These are phyloP conservation scores for Apodemia mormo DNA, from an alignment of 2,888 invertebrate species.

Conservation along the genomic window DNA sequence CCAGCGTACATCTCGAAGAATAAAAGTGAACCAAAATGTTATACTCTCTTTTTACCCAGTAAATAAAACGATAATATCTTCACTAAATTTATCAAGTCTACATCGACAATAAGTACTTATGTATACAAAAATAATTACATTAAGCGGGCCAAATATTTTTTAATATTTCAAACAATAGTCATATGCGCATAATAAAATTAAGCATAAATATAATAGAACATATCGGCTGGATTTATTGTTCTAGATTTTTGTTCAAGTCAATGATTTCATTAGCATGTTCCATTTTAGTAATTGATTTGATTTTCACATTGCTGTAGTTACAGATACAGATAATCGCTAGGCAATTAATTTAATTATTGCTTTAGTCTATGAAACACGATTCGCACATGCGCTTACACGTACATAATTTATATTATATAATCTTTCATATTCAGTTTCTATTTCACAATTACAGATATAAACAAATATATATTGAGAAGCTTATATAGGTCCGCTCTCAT, in stretches of 20 bases:
- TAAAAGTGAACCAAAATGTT: no score
- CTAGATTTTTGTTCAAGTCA: neutral
- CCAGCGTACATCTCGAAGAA: no score
- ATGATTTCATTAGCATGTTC: neutral
- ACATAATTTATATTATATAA: neutral
- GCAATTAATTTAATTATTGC: conserved; percentile 3
- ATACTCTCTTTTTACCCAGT: no score
- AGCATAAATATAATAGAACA: neutral
- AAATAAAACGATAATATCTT: no score
- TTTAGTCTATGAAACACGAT: neutral
- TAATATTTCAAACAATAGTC: neutral
- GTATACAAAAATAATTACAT: neutral
- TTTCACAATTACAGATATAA: no score
- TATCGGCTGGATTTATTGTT: neutral
- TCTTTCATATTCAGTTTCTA: no score
- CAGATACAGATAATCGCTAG: neutral
- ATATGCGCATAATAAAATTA: neutral
- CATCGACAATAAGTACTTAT: no score
- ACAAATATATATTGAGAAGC: no score
- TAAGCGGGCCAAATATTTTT: neutral
- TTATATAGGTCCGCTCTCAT: no score
- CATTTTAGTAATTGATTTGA: neutral
- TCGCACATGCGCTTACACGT: neutral
- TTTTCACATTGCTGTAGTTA: neutral
- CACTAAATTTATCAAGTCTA: no score